Evolutionary conservation across 2,888 invertebrate genomes (phyloP).

Genomic region (Clunio marinus): DNA sequence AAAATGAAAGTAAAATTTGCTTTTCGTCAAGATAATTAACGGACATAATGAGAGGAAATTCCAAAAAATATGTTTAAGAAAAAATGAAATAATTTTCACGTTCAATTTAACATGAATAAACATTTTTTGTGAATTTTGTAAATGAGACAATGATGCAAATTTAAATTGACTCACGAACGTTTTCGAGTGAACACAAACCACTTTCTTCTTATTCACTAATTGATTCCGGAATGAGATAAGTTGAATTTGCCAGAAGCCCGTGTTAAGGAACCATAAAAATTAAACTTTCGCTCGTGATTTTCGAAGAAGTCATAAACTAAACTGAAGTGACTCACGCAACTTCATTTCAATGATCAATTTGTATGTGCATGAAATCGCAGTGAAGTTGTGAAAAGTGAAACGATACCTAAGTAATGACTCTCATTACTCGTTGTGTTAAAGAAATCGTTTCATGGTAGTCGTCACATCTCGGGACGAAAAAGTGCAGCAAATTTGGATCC

Average conservation of each 20-base stretch:
- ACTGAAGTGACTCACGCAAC: conserved; percentile 6
- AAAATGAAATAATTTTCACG: not conserved
- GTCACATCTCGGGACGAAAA: too few relatives aligned
- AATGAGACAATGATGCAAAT: conserved; percentile 9
- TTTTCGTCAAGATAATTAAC: not conserved
- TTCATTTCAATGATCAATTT: not conserved
- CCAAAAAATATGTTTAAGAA: not conserved
- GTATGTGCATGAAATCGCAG: not conserved
- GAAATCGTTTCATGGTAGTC: not conserved
- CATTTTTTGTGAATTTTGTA: not conserved
- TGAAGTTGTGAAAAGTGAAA: not conserved
- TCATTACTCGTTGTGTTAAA: not conserved
- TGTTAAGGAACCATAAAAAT: conserved; percentile 15
- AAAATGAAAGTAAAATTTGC: not conserved
- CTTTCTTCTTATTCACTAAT: conserved; percentile 13
- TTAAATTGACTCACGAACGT: conserved; percentile 13
- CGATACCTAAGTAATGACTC: too few relatives aligned
- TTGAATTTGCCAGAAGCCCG: too few relatives aligned
- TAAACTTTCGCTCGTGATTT: conserved; percentile 7
- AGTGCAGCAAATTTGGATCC: too few relatives aligned
- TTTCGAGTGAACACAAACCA: not conserved
- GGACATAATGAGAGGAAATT: not conserved
- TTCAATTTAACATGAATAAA: not conserved
- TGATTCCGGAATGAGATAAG: conserved; percentile 6
- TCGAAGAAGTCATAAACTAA: not conserved